phyloP scores from a whole-genome alignment of 1,140 invertebrate genomes.

The Bilobella aurantiaca region DNA sequence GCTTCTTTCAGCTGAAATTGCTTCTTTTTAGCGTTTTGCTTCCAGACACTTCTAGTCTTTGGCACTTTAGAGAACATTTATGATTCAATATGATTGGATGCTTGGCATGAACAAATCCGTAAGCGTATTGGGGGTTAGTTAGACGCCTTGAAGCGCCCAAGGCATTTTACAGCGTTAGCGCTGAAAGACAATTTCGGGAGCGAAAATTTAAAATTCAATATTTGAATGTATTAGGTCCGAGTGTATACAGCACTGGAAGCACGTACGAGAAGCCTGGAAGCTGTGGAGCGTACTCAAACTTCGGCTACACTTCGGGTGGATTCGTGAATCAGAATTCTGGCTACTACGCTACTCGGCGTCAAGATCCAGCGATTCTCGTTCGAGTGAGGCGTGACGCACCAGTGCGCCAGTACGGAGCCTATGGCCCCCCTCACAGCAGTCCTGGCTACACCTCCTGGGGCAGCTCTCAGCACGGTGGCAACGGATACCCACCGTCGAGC shows the following conservation, averaged over 20 bases:
- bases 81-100: no score
- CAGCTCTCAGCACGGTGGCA: not conserved
- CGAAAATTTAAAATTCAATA: no score
- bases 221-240: not conserved
- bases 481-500: not conserved
- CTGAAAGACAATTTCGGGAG: not conserved
- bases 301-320: not conserved
- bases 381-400: not conserved
- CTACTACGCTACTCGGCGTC: not conserved
- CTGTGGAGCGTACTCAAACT: not conserved
- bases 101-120: no score
- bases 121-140: no score
- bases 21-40: no score
- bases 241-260: not conserved
- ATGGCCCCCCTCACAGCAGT: no score
- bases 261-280: not conserved
- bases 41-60: no score
- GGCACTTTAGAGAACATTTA: no score
- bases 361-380: not conserved
- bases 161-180: not conserved
- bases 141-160: no score
- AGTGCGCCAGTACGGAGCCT: no score
- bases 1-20: no score
- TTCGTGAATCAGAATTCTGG: not conserved
- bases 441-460: not conserved